phyloP scores from a whole-genome alignment of 2,797 vertebrate genomes.

The Poecilia picta region DNA sequence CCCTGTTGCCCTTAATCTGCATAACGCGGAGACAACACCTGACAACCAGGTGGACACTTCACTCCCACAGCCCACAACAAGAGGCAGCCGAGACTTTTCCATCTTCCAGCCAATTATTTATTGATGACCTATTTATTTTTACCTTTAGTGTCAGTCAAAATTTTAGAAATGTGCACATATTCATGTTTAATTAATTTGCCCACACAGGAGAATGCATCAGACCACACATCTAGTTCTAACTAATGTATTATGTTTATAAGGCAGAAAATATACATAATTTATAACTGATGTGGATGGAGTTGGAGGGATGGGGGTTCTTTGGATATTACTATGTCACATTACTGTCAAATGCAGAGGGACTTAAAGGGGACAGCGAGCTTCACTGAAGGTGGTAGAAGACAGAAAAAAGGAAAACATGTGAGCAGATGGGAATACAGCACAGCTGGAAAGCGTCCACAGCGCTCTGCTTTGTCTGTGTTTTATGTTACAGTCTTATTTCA shows the following conservation, averaged over 20 bases:
- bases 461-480: neutral
- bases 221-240: constrained; percentile 73
- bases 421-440: constrained; percentile 50
- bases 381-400: constrained; percentile 58
- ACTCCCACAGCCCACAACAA: constrained; percentile 31
- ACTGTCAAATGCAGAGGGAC: constrained; percentile 75
- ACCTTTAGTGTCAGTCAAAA: constrained; percentile 78
- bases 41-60: constrained; percentile 64
- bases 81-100: constrained; percentile 32
- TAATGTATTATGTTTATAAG: constrained; percentile 84
- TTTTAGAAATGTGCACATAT: constrained; percentile 71
- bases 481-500: neutral
- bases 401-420: constrained; percentile 41
- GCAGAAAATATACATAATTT: constrained; percentile 78
- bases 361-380: constrained; percentile 72
- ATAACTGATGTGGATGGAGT: constrained; percentile 67
- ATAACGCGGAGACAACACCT: constrained; percentile 67
- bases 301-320: constrained; percentile 53
- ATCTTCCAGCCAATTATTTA: constrained; percentile 82
- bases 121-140: constrained; percentile 84
- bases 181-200: constrained; percentile 80
- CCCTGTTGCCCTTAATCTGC: constrained; percentile 60
- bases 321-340: constrained; percentile 78
- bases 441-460: neutral
- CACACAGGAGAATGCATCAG: constrained; percentile 51